Evolutionary conservation across 53 echinoderm and acorn worm species (phyloP).

Genomic region (Mesocentrotus franciscanus): DNA sequence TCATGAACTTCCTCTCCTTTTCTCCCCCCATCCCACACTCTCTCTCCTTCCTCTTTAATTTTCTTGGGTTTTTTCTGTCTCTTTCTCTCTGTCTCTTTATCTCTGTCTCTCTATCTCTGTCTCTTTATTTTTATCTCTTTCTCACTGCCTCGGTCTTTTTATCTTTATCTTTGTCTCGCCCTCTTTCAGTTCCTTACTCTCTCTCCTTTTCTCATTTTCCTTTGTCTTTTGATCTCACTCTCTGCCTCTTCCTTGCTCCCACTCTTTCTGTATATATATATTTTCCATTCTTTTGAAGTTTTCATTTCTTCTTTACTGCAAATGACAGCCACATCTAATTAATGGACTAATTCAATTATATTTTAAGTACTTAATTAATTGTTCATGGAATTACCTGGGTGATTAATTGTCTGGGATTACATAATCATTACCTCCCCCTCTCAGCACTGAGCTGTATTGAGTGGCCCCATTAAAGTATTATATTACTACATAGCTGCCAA

Average conservation of each 20-base stretch:
- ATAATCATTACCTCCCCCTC: neutral
- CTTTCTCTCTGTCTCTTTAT: neutral
- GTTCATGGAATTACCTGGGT: neutral
- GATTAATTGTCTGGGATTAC: neutral
- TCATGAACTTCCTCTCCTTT: neutral
- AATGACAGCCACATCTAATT: neutral
- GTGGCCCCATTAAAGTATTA: neutral
- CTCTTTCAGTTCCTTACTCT: neutral
- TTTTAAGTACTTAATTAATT: neutral
- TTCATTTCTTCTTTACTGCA: neutral
- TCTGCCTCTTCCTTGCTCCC: neutral
- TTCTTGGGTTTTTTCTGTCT: neutral
- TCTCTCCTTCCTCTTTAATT: neutral
- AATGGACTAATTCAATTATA: neutral
- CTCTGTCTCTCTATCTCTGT: neutral
- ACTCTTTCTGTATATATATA: neutral
- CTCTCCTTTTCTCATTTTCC: neutral
- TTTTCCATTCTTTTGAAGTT: neutral
- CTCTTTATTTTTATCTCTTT: neutral
- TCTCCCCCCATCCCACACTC: neutral
- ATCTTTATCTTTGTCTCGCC: neutral
- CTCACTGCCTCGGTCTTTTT: too few species aligned
- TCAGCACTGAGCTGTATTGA: neutral
- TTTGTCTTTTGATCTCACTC: neutral
- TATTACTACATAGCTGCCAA: neutral